These are phyloP conservation scores for Phymanthus crucifer DNA, from an alignment of 92 coral and sea anemone species.

Conservation along the genomic window DNA sequence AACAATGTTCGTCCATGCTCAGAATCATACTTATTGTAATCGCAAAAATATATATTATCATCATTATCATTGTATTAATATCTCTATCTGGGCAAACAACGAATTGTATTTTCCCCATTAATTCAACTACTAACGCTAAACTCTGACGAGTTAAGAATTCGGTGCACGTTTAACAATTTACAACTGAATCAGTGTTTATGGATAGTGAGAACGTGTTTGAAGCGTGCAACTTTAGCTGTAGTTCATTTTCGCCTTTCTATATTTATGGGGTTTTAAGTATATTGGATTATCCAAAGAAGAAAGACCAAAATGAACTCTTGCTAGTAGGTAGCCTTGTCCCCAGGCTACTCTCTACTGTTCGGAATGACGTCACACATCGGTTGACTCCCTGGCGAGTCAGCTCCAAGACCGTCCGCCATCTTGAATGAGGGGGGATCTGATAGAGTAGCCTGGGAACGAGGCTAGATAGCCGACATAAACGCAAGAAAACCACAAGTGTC, in stretches of 20 bases:
- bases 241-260: neutral
- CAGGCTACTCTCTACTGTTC: too few species aligned
- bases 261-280: neutral
- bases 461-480: neutral
- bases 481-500: neutral
- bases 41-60: conserved; percentile 49
- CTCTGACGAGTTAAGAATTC: conserved; percentile 5
- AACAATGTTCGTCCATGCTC: conserved; percentile 11
- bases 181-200: neutral
- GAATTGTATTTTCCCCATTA: conserved; percentile 17
- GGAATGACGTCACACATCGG: too few species aligned
- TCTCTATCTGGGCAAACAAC: conserved; percentile 1
- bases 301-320: neutral
- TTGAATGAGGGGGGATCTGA: too few species aligned
- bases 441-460: too few species aligned
- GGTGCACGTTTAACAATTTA: neutral
- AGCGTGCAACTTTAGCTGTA: neutral
- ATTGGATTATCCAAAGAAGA: neutral
- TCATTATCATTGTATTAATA: neutral
- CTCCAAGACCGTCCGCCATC: too few species aligned
- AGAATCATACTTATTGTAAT: conserved; percentile 21
- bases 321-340: too few species aligned
- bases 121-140: conserved; percentile 12
- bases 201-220: neutral
- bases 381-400: too few species aligned